Percentiles rank a stretch among this genome's conserved stretches.
phyloP scores from a whole-genome alignment of 2,113 vertebrate genomes.

The Dascyllus trimaculatus region DNA sequence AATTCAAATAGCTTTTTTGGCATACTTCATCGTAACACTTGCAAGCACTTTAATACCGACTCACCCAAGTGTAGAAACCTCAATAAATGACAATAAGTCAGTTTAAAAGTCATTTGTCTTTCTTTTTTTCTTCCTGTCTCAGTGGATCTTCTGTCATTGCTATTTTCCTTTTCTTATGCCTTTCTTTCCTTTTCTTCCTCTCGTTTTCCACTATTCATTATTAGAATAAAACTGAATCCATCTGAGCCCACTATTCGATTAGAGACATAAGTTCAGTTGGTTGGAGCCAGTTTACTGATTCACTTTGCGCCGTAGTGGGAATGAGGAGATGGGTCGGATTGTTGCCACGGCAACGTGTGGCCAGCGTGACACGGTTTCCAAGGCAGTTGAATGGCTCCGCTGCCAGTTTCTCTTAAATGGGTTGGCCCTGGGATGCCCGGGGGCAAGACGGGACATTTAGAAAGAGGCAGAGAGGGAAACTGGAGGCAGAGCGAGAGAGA shows the following conservation, averaged over 20 bases:
- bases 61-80: conserved; percentile 8
- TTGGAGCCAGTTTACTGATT: conserved; percentile 8
- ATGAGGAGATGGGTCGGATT: conserved; percentile 17
- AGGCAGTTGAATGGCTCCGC: conserved; percentile 17
- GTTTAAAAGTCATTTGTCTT: not conserved
- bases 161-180: not conserved
- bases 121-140: not conserved
- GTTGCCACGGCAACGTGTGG: conserved; percentile 55
- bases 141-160: too few relatives aligned
- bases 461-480: not conserved
- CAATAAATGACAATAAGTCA: not conserved
- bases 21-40: conserved; percentile 3
- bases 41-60: not conserved
- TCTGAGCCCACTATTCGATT: not conserved
- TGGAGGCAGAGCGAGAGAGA: not conserved
- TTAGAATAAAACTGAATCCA: conserved; percentile 1
- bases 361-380: conserved; percentile 37
- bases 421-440: conserved; percentile 15
- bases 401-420: conserved; percentile 39
- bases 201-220: not conserved
- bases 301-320: conserved; percentile 5
- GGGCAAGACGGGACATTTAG: conserved; percentile 26
- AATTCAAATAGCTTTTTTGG: conserved; percentile 19
- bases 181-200: not conserved
- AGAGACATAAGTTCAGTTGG: conserved; percentile 5